phyloP scores from a whole-genome alignment of 2,888 invertebrate genomes.

The Artemia sinica region DNA sequence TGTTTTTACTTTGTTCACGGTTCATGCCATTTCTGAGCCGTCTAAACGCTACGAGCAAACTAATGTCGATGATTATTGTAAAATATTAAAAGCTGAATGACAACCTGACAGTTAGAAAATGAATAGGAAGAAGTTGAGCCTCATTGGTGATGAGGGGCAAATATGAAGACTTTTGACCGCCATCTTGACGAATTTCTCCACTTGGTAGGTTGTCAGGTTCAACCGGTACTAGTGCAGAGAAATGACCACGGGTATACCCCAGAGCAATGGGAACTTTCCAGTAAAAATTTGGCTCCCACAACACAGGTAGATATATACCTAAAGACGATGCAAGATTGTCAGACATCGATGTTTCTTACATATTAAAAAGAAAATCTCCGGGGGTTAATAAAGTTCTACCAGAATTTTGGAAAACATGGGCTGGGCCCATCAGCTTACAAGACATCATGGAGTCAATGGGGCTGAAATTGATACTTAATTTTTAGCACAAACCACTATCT shows the following conservation, averaged over 20 bases:
- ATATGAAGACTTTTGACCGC: conserved; percentile 39
- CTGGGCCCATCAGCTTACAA: neutral
- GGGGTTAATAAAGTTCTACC: too few relatives aligned
- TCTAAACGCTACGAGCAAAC: too few relatives aligned
- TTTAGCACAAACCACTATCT: too few relatives aligned
- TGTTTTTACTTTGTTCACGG: too few relatives aligned
- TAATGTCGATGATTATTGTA: too few relatives aligned
- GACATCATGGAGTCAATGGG: neutral
- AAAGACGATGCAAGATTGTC: conserved; percentile 26
- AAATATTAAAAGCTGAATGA: too few relatives aligned
- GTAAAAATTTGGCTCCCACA: conserved; percentile 88
- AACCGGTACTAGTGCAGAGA: conserved; percentile 79
- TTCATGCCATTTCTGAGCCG: too few relatives aligned
- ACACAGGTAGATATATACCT: conserved; percentile 84
- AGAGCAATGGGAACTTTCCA: conserved; percentile 77
- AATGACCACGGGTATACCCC: conserved; percentile 90
- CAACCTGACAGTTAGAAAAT: conserved; percentile 44
- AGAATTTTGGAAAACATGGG: neutral
- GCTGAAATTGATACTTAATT: too few relatives aligned
- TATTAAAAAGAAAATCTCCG: too few relatives aligned
- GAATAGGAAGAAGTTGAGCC: conserved; percentile 75
- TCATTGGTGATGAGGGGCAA: conserved; percentile 82
- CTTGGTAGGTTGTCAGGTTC: conserved; percentile 48
- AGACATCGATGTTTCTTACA: too few relatives aligned
- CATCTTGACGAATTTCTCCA: conserved; percentile 20